Conservation (phyloP, 2,113 vertebrate genomes). For the Gasterosteus nipponicus region DNA sequence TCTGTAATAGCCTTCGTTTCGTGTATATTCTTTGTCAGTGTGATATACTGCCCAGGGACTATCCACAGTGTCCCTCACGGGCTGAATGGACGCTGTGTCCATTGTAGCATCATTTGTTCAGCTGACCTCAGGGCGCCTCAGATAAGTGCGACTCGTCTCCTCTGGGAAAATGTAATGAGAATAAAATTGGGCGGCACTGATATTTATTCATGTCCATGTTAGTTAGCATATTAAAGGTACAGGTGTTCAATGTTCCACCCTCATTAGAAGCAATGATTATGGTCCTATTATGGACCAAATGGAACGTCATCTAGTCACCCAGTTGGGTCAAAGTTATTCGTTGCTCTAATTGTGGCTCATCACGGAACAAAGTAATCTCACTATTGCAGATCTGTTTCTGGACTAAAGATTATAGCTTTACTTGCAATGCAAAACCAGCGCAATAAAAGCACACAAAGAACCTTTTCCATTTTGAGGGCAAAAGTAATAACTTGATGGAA, state of each 20-base stretch:
- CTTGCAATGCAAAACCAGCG: conserved; percentile 15
- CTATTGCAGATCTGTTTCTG: conserved; percentile 45
- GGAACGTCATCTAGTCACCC: background rate
- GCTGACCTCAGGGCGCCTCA: background rate
- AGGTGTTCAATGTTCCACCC: conserved; percentile 30
- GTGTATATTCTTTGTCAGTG: background rate
- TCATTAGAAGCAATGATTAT: conserved; percentile 34
- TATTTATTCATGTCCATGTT: background rate
- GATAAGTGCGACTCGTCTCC: conserved; percentile 7
- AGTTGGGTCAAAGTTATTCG: conserved; percentile 36
- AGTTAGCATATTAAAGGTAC: conserved; percentile 46
- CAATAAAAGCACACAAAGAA: background rate
- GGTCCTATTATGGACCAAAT: conserved; percentile 3
- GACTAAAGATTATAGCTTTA: conserved; percentile 15
- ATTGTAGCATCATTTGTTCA: background rate
- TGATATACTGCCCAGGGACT: background rate
- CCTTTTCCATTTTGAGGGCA: background rate
- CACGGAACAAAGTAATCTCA: conserved; percentile 34
- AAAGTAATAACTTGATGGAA: conserved; percentile 34
- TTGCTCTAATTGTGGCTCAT: conserved; percentile 28
- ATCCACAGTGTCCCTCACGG: background rate
- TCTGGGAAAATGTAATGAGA: conserved; percentile 5
- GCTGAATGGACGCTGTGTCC: background rate
- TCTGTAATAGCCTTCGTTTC: background rate
- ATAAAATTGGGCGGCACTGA: conserved; percentile 8